Percentiles rank a stretch among this genome's conserved stretches.
phyloP scores from a whole-genome alignment of 2,113 vertebrate species.

The Zeus faber region DNA sequence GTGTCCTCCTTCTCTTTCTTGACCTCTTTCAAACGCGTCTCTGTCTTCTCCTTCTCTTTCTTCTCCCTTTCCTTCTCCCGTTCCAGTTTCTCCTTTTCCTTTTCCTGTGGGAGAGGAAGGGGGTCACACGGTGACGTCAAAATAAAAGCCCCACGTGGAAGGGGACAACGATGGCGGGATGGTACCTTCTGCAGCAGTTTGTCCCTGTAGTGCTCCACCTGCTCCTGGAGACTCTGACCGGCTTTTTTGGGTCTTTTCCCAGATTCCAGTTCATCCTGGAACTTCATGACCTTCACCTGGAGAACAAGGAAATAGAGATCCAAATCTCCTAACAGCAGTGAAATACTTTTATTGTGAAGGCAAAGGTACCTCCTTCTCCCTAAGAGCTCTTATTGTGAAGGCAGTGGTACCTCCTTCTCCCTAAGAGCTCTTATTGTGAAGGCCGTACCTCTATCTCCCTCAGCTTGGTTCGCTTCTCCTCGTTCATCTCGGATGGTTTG shows the following conservation, averaged over 20 bases:
- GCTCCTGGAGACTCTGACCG: slow-evolving; percentile 94
- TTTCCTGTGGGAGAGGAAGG: no score
- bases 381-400: neutral
- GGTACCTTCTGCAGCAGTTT: slow-evolving; percentile 92
- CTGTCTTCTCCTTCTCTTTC: slow-evolving; percentile 84
- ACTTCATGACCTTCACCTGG: slow-evolving; percentile 99
- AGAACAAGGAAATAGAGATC: slow-evolving; percentile 23
- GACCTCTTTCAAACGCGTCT: slow-evolving; percentile 84
- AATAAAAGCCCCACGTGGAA: neutral
- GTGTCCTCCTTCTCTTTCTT: slow-evolving; percentile 91
- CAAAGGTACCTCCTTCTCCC: neutral
- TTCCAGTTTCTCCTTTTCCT: slow-evolving; percentile 92
- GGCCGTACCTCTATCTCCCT: slow-evolving; percentile 90
- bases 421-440: neutral
- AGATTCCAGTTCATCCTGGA: slow-evolving; percentile 98
- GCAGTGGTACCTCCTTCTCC: neutral
- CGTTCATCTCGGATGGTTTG: slow-evolving; percentile 94
- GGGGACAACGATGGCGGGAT: no score
- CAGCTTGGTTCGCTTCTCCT: slow-evolving; percentile 95
- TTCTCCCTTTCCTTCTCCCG: slow-evolving; percentile 92
- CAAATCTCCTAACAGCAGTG: neutral
- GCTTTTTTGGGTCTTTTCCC: slow-evolving; percentile 96
- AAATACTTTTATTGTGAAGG: neutral
- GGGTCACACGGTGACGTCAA: no score
- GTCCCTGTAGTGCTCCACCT: slow-evolving; percentile 97